phyloP scores from a whole-genome alignment of 2,113 vertebrate genomes.

The Chlamydotis undulata region DNA sequence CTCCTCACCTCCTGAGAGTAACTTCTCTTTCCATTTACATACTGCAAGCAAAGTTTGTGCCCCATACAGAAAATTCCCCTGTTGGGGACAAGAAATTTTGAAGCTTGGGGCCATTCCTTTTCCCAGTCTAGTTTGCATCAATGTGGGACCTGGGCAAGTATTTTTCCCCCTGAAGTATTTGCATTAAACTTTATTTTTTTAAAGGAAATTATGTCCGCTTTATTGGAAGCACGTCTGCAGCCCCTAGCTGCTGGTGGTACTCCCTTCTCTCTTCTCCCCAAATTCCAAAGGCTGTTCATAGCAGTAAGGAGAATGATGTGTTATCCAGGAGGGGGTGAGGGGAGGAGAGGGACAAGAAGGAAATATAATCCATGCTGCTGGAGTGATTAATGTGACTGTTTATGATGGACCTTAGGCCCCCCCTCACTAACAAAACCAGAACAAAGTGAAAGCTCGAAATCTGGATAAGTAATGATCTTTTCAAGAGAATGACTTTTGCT shows the following conservation, averaged over 20 bases:
- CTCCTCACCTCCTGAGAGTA: background rate
- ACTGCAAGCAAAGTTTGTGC: background rate
- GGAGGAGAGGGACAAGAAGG: background rate
- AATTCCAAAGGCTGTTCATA: conserved; percentile 7
- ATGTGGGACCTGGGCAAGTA: background rate
- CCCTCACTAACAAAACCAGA: background rate
- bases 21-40: background rate
- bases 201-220: background rate
- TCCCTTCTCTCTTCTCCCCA: background rate
- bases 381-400: conserved; percentile 67
- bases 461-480: conserved; percentile 65
- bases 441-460: conserved; percentile 74
- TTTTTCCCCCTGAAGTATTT: background rate
- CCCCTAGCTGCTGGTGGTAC: background rate
- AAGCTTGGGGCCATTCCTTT: background rate
- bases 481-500: conserved; percentile 59
- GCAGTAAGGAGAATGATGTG: background rate
- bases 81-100: background rate
- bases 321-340: background rate
- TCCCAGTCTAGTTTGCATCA: background rate
- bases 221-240: background rate
- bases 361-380: conserved; percentile 44
- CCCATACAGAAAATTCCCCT: background rate
- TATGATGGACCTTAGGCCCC: background rate
- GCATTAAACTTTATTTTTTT: background rate